phyloP scores from a whole-genome alignment of 1,140 invertebrate genomes.

The Palaemon carinicauda region DNA sequence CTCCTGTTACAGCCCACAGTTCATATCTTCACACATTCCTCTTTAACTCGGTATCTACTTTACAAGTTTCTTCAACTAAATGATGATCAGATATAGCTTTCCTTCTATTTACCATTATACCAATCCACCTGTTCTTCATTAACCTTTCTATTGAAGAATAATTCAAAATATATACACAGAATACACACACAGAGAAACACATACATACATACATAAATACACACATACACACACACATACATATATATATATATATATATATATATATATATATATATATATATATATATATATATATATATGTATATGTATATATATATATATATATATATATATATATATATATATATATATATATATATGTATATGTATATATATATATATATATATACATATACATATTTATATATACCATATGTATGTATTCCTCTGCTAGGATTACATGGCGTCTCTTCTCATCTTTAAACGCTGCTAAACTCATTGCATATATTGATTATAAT shows the following conservation, averaged over 20 bases:
- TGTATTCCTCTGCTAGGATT: no score
- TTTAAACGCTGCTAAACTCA: no score
- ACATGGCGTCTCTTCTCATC: no score
- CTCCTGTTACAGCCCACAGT: no score
- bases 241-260: neutral
- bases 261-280: slow-evolving; percentile 2
- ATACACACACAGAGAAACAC: neutral
- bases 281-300: slow-evolving; percentile 2
- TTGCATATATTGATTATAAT: no score
- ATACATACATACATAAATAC: neutral
- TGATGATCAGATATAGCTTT: no score
- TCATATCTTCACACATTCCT: no score
- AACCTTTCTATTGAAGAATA: no score
- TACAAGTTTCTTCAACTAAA: no score
- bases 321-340: neutral
- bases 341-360: neutral
- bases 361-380: neutral
- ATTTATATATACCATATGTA: neutral
- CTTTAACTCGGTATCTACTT: no score
- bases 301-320: neutral
- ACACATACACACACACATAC: neutral
- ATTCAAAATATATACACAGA: neutral
- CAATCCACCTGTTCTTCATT: no score
- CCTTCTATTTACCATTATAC: no score
- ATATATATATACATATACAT: neutral